A percentile compares a stretch with the other conserved stretches of the same genome.
Conservation (phyloP, 1,140 invertebrate genomes). For the Trialeurodes vaporariorum region DNA sequence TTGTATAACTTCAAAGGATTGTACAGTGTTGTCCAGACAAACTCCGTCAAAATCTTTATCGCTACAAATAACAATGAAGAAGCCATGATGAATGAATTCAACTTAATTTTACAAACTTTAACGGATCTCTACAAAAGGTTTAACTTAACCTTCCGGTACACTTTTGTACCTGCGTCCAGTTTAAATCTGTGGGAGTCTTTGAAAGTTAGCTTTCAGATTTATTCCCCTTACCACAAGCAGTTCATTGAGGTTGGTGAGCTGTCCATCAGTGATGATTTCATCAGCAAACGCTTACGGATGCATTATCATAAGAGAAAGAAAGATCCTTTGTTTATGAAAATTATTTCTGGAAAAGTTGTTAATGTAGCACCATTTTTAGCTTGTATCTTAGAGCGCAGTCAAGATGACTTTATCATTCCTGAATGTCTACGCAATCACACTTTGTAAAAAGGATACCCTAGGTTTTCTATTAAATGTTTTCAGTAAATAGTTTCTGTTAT, state of each 20-base stretch:
- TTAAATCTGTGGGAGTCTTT: constrained; percentile 46
- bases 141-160: constrained; percentile 47
- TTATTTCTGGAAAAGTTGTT: constrained; percentile 48
- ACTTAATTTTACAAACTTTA: constrained; percentile 36
- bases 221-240: constrained; percentile 40
- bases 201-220: constrained; percentile 50
- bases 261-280: constrained; percentile 46
- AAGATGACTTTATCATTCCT: constrained; percentile 8
- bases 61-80: constrained; percentile 34
- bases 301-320: constrained; percentile 42
- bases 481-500: too few species aligned
- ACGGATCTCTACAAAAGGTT: constrained; percentile 43
- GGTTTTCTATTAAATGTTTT: too few species aligned
- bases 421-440: constrained; percentile 9
- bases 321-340: constrained; percentile 39
- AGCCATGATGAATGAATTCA: constrained; percentile 35
- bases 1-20: constrained; percentile 34
- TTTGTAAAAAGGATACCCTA: too few species aligned
- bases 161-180: constrained; percentile 40
- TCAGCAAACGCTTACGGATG: constrained; percentile 50
- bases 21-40: constrained; percentile 47
- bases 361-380: constrained; percentile 49
- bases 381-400: constrained; percentile 45
- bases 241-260: constrained; percentile 54
- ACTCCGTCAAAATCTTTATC: constrained; percentile 44